These are phyloP conservation scores for Drosophila anomelani DNA, from an alignment of 2,888 invertebrate species.

Conservation along the genomic window DNA sequence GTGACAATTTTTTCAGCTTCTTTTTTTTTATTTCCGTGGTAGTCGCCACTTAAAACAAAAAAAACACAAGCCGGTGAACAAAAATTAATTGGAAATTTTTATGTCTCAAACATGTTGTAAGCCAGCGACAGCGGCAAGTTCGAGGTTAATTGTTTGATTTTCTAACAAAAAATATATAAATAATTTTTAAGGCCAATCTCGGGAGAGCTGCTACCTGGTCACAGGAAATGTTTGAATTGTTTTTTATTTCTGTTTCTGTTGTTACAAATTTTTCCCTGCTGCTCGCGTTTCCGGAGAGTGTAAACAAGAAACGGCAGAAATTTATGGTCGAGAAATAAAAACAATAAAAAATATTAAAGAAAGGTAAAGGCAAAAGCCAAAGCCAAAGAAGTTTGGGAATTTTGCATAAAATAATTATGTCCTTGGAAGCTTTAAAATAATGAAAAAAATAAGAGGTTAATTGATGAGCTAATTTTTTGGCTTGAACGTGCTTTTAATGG, in stretches of 20 bases:
- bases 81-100: slow-evolving; percentile 81
- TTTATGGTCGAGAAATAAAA: slow-evolving; percentile 4
- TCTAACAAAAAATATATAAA: slow-evolving; percentile 65
- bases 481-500: neutral
- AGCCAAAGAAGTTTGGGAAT: neutral
- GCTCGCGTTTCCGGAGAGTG: slow-evolving; percentile 33
- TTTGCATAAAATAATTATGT: neutral
- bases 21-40: slow-evolving; percentile 67
- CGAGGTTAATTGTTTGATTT: slow-evolving; percentile 80
- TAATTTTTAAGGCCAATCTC: slow-evolving; percentile 70
- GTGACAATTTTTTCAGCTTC: slow-evolving; percentile 70
- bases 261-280: slow-evolving; percentile 27
- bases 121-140: slow-evolving; percentile 62
- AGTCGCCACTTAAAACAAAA: slow-evolving; percentile 59
- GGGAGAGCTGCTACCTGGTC: slow-evolving; percentile 64
- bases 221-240: slow-evolving; percentile 71
- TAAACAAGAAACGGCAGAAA: slow-evolving; percentile 23
- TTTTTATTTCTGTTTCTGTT: slow-evolving; percentile 9
- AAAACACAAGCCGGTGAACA: slow-evolving; percentile 33
- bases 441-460: neutral
- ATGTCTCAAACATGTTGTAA: slow-evolving; percentile 79
- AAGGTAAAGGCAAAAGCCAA: neutral
- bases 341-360: too few species aligned
- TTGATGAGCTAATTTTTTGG: neutral
- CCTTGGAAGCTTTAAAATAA: neutral